These are phyloP conservation scores for Myotis findleyi DNA, from an alignment of 2,797 vertebrate species.

Conservation along the genomic window DNA sequence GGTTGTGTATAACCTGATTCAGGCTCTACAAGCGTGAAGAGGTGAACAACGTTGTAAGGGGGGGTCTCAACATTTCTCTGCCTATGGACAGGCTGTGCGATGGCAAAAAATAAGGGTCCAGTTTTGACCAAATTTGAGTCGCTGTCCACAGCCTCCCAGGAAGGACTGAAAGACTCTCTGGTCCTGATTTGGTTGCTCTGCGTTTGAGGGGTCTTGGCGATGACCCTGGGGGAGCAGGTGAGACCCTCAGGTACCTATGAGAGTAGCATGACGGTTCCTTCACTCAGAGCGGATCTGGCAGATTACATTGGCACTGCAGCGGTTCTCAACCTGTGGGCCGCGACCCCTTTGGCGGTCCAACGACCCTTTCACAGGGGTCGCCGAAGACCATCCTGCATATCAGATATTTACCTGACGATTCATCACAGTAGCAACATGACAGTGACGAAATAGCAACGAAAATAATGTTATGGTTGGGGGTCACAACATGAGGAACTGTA, in stretches of 20 bases:
- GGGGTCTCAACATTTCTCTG: background rate
- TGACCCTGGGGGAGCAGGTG: background rate
- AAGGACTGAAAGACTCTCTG: background rate
- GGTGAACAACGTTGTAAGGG: background rate
- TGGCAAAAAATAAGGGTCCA: background rate
- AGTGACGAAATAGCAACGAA: too few relatives aligned
- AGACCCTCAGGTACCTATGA: background rate
- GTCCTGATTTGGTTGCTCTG: background rate
- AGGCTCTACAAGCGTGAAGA: background rate
- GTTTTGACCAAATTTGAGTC: background rate
- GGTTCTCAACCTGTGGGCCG: too few relatives aligned
- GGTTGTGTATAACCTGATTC: background rate
- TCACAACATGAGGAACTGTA: too few relatives aligned
- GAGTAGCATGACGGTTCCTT: background rate
- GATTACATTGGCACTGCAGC: too few relatives aligned
- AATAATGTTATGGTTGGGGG: too few relatives aligned
- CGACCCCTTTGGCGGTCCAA: too few relatives aligned
- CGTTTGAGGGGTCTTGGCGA: background rate
- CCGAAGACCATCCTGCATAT: too few relatives aligned
- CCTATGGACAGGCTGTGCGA: background rate
- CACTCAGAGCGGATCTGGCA: background rate
- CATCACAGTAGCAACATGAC: too few relatives aligned
- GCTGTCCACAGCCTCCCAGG: background rate
- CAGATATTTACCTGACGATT: too few relatives aligned
- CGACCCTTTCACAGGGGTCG: too few relatives aligned